phyloP scores from a whole-genome alignment of 1,140 invertebrate genomes.

The Arion vulgaris region DNA sequence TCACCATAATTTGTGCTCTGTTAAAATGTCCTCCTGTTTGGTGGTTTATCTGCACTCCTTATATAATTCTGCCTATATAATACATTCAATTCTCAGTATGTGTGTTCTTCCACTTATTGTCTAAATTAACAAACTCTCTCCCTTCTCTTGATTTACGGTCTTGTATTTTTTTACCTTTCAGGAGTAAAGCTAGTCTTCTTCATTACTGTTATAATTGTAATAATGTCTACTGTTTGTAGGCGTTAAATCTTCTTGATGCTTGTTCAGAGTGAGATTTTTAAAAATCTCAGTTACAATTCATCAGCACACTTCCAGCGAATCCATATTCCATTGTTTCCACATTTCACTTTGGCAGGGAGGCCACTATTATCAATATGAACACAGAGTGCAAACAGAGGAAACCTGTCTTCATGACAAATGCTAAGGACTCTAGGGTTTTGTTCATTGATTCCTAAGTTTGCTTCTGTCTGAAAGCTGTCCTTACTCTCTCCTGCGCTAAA shows the following conservation, averaged over 20 bases:
- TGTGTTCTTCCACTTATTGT: too few relatives aligned
- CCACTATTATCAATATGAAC: neutral
- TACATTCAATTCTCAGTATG: too few relatives aligned
- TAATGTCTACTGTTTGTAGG: too few relatives aligned
- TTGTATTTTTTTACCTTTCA: too few relatives aligned
- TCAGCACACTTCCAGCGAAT: neutral
- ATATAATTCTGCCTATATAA: too few relatives aligned
- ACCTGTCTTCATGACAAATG: slow-evolving; percentile 9
- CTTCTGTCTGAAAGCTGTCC: neutral
- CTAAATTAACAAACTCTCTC: too few relatives aligned
- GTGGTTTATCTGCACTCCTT: too few relatives aligned
- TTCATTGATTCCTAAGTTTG: slow-evolving; percentile 12
- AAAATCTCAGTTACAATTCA: neutral
- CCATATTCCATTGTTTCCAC: neutral
- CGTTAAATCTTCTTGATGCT: neutral
- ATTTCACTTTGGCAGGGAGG: neutral
- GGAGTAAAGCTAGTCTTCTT: too few relatives aligned
- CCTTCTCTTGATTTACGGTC: too few relatives aligned
- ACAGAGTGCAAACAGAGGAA: slow-evolving; percentile 1
- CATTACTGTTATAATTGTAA: too few relatives aligned
- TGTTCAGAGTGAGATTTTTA: neutral
- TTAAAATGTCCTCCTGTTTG: too few relatives aligned
- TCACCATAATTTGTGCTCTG: too few relatives aligned
- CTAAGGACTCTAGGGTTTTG: neutral
- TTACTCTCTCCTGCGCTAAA: neutral